Evolutionary conservation across 2,797 vertebrate species (phyloP).

Genomic region (Parotocinclus haroldoi): DNA sequence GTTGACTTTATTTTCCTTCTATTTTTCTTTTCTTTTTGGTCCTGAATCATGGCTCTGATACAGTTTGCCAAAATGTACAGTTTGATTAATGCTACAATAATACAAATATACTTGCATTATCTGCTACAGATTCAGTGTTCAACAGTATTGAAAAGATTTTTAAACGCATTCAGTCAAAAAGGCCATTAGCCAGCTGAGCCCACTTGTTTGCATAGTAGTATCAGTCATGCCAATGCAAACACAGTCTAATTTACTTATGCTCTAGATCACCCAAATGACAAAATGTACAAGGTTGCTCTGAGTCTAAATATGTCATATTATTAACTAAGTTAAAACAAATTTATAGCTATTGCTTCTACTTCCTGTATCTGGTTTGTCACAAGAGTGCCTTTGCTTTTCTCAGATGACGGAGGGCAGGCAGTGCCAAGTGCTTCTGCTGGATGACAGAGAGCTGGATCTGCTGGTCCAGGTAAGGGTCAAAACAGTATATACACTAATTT

Average conservation of each 20-base stretch:
- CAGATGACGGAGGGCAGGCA: constrained; percentile 97
- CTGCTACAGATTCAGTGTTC: too few species aligned
- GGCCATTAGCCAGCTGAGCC: constrained; percentile 8
- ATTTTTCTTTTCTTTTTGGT: too few species aligned
- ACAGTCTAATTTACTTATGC: constrained; percentile 51
- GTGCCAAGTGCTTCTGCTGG: constrained; percentile 91
- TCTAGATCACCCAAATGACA: constrained; percentile 9
- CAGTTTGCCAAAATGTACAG: too few species aligned
- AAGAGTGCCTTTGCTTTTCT: constrained; percentile 17
- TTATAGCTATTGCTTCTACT: not conserved
- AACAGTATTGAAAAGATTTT: constrained; percentile 3
- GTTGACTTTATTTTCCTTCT: too few species aligned
- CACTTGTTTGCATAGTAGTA: constrained; percentile 1
- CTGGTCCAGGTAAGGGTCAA: constrained; percentile 86
- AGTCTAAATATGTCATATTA: not conserved
- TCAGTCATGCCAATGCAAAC: constrained; percentile 23
- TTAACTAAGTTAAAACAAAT: not conserved
- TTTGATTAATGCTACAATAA: too few species aligned
- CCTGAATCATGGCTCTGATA: too few species aligned
- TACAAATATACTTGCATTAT: too few species aligned
- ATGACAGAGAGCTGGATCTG: constrained; percentile 91
- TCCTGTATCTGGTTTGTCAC: constrained; percentile 4
- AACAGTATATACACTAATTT: too few species aligned
- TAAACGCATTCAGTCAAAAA: constrained; percentile 1
- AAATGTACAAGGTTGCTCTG: not conserved